Conservation (phyloP, 2,113 vertebrate species). For the Chlorocebus sabaeus region DNA sequence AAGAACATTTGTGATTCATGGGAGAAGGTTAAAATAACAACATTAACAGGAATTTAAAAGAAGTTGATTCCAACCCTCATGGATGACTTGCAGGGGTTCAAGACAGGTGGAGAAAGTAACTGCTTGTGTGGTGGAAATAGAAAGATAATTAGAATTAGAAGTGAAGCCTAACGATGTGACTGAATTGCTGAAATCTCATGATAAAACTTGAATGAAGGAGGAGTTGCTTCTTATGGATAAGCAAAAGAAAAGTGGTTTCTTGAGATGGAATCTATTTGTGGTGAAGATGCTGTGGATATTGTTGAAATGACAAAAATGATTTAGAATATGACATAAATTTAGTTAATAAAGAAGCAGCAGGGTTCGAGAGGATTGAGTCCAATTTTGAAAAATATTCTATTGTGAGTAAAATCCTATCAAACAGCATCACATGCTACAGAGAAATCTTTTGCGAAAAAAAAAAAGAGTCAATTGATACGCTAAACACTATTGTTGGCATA, state of each 20-base stretch:
- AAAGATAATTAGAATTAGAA: background rate
- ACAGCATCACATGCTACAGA: background rate
- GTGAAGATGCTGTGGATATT: background rate
- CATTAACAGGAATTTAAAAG: background rate
- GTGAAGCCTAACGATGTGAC: background rate
- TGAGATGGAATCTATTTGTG: background rate
- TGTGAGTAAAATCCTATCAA: background rate
- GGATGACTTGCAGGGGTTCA: background rate
- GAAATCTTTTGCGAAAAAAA: background rate
- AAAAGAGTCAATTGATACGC: background rate
- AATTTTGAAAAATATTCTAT: background rate
- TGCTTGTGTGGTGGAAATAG: background rate
- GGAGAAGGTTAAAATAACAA: background rate
- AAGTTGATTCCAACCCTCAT: background rate
- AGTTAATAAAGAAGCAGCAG: background rate
- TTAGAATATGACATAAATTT: background rate
- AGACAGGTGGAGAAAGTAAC: background rate
- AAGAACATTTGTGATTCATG: background rate
- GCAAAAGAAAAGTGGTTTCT: background rate
- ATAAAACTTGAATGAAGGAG: background rate
- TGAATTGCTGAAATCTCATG: background rate
- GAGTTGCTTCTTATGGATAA: background rate
- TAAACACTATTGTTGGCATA: background rate
- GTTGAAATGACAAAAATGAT: background rate
- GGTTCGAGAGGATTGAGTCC: background rate